A percentile compares a stretch with the other conserved stretches of the same genome.
Evolutionary conservation across 2,888 invertebrate genomes (phyloP).

Genomic region (Nomada ruficornis): DNA sequence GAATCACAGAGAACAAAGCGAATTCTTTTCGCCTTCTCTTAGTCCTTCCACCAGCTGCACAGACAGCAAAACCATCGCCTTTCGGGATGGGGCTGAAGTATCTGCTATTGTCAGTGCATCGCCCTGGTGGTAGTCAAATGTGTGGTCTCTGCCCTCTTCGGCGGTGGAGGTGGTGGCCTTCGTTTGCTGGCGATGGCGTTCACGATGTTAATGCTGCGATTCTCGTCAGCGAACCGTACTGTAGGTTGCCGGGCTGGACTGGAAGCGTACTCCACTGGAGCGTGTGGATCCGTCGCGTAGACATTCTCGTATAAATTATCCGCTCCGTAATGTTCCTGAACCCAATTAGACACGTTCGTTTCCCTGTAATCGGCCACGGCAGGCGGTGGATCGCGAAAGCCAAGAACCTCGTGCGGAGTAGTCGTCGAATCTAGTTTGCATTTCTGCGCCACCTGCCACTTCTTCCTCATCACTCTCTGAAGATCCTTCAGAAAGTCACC

Average conservation of each 20-base stretch:
- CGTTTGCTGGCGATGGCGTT: constrained; percentile 86
- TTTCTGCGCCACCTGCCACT: constrained; percentile 97
- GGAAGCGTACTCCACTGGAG: constrained; percentile 85
- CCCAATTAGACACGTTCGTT: constrained; percentile 95
- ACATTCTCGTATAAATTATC: constrained; percentile 93
- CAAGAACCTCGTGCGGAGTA: constrained; percentile 95
- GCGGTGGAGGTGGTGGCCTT: constrained; percentile 95
- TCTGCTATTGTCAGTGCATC: constrained; percentile 84
- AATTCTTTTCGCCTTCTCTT: constrained; percentile 50
- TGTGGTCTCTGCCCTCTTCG: constrained; percentile 95
- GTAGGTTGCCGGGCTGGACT: constrained; percentile 77
- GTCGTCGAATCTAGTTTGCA: constrained; percentile 95
- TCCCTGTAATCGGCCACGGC: constrained; percentile 90
- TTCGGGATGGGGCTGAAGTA: constrained; percentile 78
- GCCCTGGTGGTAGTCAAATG: constrained; percentile 88
- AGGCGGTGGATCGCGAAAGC: constrained; percentile 92
- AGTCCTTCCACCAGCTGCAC: constrained; percentile 81
- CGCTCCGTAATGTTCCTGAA: constrained; percentile 93
- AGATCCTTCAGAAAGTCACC: constrained; percentile 94
- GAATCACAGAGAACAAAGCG: constrained; percentile 54
- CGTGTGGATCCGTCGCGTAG: constrained; percentile 84
- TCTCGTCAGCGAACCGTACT: constrained; percentile 79
- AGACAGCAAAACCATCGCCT: constrained; percentile 81
- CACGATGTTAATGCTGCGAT: constrained; percentile 81
- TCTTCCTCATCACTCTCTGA: constrained; percentile 96